Conservation (phyloP, 2,797 vertebrate species). For the Sebastes iracundus region DNA sequence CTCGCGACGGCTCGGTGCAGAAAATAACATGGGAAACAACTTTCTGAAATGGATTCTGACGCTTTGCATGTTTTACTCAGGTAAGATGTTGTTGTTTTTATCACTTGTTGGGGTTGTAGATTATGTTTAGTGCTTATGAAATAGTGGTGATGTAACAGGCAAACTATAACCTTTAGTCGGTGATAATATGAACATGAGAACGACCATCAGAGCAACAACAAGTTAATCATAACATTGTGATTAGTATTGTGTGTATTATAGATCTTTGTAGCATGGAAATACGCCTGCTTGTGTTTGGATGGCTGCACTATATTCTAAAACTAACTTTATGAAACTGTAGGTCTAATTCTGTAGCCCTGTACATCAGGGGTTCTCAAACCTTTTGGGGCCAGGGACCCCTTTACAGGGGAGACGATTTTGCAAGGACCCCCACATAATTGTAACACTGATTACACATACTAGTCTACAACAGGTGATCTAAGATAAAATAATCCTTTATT, state of each 20-base stretch:
- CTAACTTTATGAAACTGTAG: no score
- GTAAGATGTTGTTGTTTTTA: constrained; percentile 60
- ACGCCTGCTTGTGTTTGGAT: background rate
- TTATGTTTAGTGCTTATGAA: background rate
- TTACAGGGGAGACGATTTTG: no score
- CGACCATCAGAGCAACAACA: background rate
- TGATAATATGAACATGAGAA: background rate
- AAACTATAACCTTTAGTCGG: background rate
- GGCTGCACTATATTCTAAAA: background rate
- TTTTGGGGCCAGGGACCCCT: no score
- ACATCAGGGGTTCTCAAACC: no score
- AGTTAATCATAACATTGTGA: background rate
- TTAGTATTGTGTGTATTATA: no score
- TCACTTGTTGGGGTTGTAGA: background rate
- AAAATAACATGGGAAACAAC: constrained; percentile 77
- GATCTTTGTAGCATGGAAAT: background rate
- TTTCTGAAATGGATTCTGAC: constrained; percentile 67
- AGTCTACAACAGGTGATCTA: no score
- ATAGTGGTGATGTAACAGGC: background rate
- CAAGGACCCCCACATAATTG: no score
- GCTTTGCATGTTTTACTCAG: constrained; percentile 73
- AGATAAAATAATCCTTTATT: no score
- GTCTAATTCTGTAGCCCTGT: background rate
- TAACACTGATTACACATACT: no score
- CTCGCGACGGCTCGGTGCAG: constrained; percentile 61